Evolutionary conservation across 2,113 vertebrate genomes (phyloP).

Genomic region (Amazona guildingii): DNA sequence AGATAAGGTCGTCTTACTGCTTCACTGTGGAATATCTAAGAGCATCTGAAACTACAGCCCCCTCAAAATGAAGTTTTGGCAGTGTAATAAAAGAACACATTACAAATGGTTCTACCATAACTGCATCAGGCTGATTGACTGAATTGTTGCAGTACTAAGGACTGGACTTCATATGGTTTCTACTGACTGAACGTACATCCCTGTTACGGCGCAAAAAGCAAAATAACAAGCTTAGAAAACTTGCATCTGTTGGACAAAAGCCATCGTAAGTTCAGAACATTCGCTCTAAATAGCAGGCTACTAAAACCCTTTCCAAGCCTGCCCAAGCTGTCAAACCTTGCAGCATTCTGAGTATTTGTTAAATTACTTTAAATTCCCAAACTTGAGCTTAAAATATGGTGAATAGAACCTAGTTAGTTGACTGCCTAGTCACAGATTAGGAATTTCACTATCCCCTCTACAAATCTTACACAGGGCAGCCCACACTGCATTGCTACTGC

Average conservation of each 20-base stretch:
- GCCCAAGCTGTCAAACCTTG: neutral
- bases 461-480: rapidly evolving
- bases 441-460: neutral
- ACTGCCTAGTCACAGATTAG: neutral
- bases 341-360: neutral
- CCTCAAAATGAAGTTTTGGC: neutral
- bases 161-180: neutral
- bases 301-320: neutral
- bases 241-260: neutral
- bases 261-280: neutral
- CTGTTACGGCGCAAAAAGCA: neutral
- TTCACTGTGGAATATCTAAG: neutral
- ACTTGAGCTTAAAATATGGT: neutral
- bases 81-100: neutral
- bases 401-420: neutral
- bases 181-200: neutral
- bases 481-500: neutral
- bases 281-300: neutral
- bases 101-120: neutral
- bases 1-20: neutral
- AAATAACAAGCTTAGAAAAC: neutral
- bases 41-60: neutral
- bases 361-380: neutral
- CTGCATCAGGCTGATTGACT: neutral
- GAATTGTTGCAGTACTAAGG: neutral